phyloP scores from a whole-genome alignment of 2,797 vertebrate genomes.

The Clarias fuscus region DNA sequence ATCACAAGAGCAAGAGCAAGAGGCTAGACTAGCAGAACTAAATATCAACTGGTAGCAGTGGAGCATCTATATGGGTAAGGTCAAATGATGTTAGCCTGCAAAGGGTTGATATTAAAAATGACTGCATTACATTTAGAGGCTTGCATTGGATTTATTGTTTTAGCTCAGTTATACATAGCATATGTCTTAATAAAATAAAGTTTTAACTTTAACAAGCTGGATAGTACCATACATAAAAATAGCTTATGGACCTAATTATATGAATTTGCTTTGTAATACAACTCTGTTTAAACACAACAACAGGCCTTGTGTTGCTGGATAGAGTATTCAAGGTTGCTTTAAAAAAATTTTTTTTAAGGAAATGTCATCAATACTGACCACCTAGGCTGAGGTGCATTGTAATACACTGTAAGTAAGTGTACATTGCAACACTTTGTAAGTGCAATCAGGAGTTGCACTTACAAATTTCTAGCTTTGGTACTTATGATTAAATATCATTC shows the following conservation, averaged over 20 bases:
- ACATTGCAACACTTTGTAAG: neutral
- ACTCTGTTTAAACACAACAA: neutral
- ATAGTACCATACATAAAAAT: neutral
- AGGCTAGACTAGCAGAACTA: neutral
- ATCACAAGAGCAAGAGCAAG: neutral
- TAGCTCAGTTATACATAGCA: neutral
- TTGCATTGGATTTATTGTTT: neutral
- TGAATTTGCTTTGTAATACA: neutral
- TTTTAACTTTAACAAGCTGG: neutral
- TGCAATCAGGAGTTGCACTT: neutral
- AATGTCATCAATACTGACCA: neutral
- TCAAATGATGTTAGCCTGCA: neutral
- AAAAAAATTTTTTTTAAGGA: too few relatives aligned
- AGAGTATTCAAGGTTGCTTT: neutral
- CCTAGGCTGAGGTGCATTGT: neutral
- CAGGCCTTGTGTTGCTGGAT: neutral
- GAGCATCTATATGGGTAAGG: neutral
- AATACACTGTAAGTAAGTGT: neutral
- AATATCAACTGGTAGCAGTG: neutral
- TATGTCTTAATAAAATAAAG: neutral
- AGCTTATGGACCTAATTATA: neutral
- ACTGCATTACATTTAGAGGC: neutral
- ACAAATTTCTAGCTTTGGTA: neutral
- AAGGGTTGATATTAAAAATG: neutral
- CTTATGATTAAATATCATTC: neutral